Evolutionary conservation across 2,113 vertebrate species (phyloP).

Genomic region (Sorex fumeus): DNA sequence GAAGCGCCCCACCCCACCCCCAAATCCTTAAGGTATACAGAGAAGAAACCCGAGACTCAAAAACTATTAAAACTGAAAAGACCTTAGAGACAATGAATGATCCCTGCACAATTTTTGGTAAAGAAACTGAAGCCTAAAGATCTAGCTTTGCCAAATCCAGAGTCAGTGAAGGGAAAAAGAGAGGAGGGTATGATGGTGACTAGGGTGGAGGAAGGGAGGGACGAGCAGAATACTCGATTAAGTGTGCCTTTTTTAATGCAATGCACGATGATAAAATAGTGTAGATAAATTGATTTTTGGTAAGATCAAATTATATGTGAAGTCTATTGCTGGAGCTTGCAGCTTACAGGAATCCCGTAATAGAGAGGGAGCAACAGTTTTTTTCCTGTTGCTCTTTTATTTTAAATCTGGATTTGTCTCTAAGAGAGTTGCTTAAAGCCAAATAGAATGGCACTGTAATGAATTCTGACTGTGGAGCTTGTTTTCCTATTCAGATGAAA

Average conservation of each 20-base stretch:
- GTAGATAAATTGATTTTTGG: constrained; percentile 55
- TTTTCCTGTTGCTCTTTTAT: constrained; percentile 29
- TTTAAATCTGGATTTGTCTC: constrained; percentile 46
- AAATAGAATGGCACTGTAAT: constrained; percentile 7
- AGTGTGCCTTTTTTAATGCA: constrained; percentile 17
- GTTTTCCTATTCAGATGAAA: constrained; percentile 62
- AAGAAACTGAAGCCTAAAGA: constrained; percentile 57
- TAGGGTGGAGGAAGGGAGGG: no score
- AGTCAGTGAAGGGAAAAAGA: constrained; percentile 35
- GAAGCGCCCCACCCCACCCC: constrained; percentile 49
- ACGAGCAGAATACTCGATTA: constrained; percentile 6
- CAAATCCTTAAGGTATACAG: constrained; percentile 68
- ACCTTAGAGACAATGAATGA: constrained; percentile 52
- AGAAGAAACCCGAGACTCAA: constrained; percentile 66
- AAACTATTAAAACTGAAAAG: constrained; percentile 74
- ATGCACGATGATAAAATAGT: constrained; percentile 49
- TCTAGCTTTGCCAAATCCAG: constrained; percentile 56
- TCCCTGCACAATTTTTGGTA: constrained; percentile 42
- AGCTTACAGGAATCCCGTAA: constrained; percentile 54
- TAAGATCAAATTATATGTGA: constrained; percentile 73
- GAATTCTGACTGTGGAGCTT: constrained; percentile 38
- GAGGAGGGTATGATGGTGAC: not conserved
- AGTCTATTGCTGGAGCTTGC: constrained; percentile 18
- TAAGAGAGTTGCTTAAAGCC: constrained; percentile 45
- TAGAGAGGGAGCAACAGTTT: constrained; percentile 56